phyloP scores from a whole-genome alignment of 2,797 vertebrate species.

The Amazona ochrocephala region DNA sequence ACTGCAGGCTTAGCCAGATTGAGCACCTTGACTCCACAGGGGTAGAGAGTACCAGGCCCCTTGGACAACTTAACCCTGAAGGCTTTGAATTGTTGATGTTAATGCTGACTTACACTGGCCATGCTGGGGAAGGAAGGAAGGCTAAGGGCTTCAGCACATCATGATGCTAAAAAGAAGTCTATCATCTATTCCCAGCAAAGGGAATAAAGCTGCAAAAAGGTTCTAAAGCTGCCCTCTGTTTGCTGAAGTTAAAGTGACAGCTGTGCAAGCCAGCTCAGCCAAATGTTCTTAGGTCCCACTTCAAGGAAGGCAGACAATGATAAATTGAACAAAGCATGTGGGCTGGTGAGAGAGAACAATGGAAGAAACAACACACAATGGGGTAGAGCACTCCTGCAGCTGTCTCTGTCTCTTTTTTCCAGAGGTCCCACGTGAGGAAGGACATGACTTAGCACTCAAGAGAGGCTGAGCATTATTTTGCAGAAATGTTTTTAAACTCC shows the following conservation, averaged over 20 bases:
- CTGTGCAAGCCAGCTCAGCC: background rate
- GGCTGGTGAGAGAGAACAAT: background rate
- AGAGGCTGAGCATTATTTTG: background rate
- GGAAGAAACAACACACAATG: background rate
- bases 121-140: background rate
- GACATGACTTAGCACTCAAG: background rate
- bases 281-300: background rate
- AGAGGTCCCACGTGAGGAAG: background rate
- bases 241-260: background rate
- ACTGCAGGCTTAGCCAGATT: rapidly evolving
- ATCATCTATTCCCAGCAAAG: background rate
- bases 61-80: background rate
- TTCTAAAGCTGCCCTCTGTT: background rate
- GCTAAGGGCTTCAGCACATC: background rate
- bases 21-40: background rate
- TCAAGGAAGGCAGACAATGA: constrained; percentile 24
- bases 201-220: background rate
- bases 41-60: background rate
- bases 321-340: constrained; percentile 3
- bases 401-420: background rate
- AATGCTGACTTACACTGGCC: background rate
- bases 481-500: background rate
- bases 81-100: background rate
- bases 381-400: background rate
- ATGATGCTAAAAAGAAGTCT: background rate